phyloP scores from a whole-genome alignment of 2,797 vertebrate species.

The Parauchenoglanis punctatus region DNA sequence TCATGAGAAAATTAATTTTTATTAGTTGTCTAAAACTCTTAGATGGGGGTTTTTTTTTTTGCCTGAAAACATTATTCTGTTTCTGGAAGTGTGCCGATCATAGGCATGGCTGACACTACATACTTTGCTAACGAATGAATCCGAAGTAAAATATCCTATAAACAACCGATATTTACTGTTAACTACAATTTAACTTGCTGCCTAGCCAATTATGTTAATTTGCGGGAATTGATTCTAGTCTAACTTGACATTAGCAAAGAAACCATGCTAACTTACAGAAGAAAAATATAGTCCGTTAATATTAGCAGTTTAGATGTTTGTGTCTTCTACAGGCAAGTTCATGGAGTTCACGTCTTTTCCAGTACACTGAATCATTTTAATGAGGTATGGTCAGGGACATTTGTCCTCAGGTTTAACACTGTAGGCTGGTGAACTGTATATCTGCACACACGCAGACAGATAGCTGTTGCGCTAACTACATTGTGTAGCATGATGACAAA shows the following conservation, averaged over 20 bases:
- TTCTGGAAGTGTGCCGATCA: neutral
- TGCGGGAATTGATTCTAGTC: neutral
- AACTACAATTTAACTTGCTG: neutral
- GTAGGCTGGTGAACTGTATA: neutral
- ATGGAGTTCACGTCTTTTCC: too few relatives aligned
- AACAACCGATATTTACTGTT: neutral
- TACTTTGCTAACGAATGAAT: neutral
- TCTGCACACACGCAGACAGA: neutral
- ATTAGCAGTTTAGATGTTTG: neutral
- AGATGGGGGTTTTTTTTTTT: neutral
- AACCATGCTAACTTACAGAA: neutral
- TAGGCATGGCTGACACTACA: neutral
- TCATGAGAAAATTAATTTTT: neutral
- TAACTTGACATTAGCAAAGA: neutral
- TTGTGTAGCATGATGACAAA: neutral
- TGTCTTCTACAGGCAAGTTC: too few relatives aligned
- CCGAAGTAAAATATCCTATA: neutral
- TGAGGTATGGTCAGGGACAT: neutral
- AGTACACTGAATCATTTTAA: neutral
- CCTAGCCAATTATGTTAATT: neutral
- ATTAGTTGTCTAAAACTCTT: neutral
- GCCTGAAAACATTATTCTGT: neutral
- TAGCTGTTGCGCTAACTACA: neutral
- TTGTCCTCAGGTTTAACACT: neutral
- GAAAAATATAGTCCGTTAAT: neutral